These are phyloP conservation scores for Ptilodon capucinus DNA, from an alignment of 2,888 invertebrate genomes.

Conservation along the genomic window DNA sequence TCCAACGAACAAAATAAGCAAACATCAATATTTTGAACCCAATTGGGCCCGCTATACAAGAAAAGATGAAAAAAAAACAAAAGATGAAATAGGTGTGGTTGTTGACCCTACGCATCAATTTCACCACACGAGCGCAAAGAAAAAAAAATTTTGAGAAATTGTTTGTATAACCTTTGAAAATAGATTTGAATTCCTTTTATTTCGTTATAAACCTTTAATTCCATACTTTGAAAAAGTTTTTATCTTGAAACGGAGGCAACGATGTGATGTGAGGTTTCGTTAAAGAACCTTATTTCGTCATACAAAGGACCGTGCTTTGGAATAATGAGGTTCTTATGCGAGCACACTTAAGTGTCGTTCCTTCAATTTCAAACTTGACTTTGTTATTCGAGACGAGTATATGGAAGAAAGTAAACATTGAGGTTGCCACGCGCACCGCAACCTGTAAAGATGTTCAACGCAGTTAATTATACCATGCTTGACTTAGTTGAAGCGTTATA, in stretches of 20 bases:
- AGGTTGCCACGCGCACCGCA: background rate
- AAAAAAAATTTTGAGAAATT: too few relatives aligned
- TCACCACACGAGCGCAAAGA: too few relatives aligned
- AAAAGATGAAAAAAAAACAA: too few relatives aligned
- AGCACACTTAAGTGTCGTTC: conserved; percentile 59
- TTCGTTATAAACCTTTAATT: background rate
- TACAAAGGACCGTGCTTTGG: conserved; percentile 77
- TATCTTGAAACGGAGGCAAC: conserved; percentile 2
- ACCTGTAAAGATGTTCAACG: background rate
- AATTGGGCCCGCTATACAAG: too few relatives aligned
- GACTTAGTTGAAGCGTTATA: too few relatives aligned
- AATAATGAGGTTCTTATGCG: conserved; percentile 75
- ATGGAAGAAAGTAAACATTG: conserved; percentile 26
- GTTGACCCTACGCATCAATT: too few relatives aligned
- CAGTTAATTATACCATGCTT: too few relatives aligned
- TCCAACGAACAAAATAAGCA: too few relatives aligned
- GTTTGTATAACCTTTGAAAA: too few relatives aligned
- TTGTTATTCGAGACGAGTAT: conserved; percentile 49
- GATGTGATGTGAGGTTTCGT: conserved; percentile 65
- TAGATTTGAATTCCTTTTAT: conserved; percentile 18
- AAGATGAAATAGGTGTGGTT: too few relatives aligned
- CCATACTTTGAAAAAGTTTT: background rate
- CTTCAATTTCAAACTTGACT: conserved; percentile 71
- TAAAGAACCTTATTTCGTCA: conserved; percentile 78
- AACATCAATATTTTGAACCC: too few relatives aligned